Base-by-base conservation (phyloP, 37 sponge, comb jelly and placozoan species). In the Geodia barretti region DNA sequence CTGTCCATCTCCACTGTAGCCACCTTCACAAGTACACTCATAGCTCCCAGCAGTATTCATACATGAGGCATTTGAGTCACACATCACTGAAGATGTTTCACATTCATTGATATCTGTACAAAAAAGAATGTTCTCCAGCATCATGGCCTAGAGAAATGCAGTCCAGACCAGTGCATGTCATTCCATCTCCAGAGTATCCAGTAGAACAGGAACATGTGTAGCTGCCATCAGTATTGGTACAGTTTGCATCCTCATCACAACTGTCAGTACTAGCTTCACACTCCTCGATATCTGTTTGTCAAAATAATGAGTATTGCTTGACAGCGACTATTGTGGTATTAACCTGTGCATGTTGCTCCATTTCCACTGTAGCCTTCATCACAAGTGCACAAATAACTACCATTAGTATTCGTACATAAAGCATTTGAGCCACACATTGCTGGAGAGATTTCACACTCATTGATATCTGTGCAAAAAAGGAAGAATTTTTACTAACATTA, bases 271-370 rank as follows among this genome's bases (percentile, higher is more conserved):
- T 32, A 39, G 26, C 23, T 1, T 17, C 17, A 30, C 75, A 75
- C 9, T 75, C 75, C 8, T 75, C 58, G 25, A 75, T 42, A 32
- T 75, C 75, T 58, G 58, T n/a, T 5, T n/a, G n/a, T n/a, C n/a
- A n/a, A n/a, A n/a, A n/a, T n/a, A n/a, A n/a, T n/a, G n/a, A n/a
- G n/a, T n/a, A n/a, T n/a, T n/a, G n/a, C n/a, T n/a, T n/a, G n/a
- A n/a, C n/a, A n/a, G n/a, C n/a, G n/a, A n/a, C n/a, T n/a, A n/a
- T n/a, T n/a, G n/a, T n/a, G n/a, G n/a, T n/a, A n/a, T n/a, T n/a
- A n/a, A n/a, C n/a, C n/a, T n/a, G n/a, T n/a, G 39, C 71, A 70
- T 5, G 35, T 36, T 21, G 17, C 11, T 37, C 32, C 41, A 70
- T 70, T 7, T 3, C 39, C 71, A 70, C 1, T 23, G 36, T 31